Conservation (phyloP, 2,113 vertebrate species). For the Mesocricetus auratus region DNA sequence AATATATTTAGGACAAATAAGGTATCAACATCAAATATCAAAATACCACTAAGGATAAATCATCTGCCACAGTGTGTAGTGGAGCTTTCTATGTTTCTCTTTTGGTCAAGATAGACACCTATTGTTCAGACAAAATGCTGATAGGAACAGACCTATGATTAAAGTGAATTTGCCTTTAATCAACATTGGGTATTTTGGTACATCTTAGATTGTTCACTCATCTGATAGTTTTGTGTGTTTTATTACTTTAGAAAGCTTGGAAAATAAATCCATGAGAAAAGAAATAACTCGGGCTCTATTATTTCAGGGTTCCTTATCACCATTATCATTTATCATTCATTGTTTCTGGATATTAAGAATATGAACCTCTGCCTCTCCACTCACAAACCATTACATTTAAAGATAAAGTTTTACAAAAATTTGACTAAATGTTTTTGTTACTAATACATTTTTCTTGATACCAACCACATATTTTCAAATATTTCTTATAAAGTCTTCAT, state of each 20-base stretch:
- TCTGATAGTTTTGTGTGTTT: background rate
- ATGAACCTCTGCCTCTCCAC: background rate
- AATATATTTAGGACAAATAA: constrained; percentile 70
- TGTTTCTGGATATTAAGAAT: constrained; percentile 19
- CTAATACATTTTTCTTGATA: background rate
- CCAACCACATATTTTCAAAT: background rate
- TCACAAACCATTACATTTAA: background rate
- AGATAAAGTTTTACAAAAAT: constrained; percentile 40
- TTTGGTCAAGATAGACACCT: background rate
- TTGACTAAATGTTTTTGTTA: background rate
- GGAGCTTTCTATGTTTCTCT: constrained; percentile 57
- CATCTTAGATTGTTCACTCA: background rate
- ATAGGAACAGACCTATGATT: background rate
- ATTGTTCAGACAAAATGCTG: background rate
- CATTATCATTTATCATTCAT: background rate
- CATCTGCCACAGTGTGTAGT: background rate
- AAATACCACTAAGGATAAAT: constrained; percentile 41
- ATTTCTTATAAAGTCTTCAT: background rate
- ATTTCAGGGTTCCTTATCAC: background rate
- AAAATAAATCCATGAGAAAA: background rate
- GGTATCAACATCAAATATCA: constrained; percentile 52
- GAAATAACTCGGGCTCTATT: background rate
- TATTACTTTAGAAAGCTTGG: constrained; percentile 8
- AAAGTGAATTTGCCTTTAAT: constrained; percentile 72
- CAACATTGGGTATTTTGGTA: background rate